Evolutionary conservation across 2,113 vertebrate species (phyloP).

Genomic region (Oxygymnocypris stewartii): DNA sequence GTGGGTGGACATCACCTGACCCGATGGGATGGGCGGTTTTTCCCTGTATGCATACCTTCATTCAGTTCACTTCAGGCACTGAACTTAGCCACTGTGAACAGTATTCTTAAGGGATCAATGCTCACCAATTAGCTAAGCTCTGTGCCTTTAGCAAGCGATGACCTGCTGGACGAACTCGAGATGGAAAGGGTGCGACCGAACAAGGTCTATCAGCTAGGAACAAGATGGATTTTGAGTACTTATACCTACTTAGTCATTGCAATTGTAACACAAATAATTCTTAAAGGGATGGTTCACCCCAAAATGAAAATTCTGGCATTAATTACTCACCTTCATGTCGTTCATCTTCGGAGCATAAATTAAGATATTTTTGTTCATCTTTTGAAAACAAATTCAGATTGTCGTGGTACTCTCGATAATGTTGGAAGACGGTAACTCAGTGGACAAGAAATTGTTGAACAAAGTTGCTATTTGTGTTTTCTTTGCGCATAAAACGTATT

Average conservation of each 20-base stretch:
- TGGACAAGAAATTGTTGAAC: no score
- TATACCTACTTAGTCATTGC: neutral
- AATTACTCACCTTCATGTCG: no score
- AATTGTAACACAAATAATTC: neutral
- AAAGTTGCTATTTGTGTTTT: no score
- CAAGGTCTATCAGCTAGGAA: neutral
- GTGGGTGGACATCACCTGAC: conserved; percentile 31
- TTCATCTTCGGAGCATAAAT: no score
- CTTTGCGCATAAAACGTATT: no score
- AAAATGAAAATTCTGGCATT: no score
- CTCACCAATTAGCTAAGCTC: conserved; percentile 86
- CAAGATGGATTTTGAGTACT: neutral
- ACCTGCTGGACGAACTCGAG: neutral
- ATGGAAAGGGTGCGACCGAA: neutral
- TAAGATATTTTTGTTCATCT: no score
- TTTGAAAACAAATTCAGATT: no score
- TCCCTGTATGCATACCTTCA: conserved; percentile 46
- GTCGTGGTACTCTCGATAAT: no score
- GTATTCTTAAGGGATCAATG: conserved; percentile 79
- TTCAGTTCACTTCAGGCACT: conserved; percentile 79
- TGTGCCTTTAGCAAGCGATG: conserved; percentile 77
- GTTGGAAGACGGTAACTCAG: no score
- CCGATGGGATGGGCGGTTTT: conserved; percentile 47
- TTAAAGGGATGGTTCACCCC: neutral
- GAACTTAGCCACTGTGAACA: conserved; percentile 90